Conservation (phyloP, 2,888 invertebrate genomes). For the Ochlodes sylvanus region DNA sequence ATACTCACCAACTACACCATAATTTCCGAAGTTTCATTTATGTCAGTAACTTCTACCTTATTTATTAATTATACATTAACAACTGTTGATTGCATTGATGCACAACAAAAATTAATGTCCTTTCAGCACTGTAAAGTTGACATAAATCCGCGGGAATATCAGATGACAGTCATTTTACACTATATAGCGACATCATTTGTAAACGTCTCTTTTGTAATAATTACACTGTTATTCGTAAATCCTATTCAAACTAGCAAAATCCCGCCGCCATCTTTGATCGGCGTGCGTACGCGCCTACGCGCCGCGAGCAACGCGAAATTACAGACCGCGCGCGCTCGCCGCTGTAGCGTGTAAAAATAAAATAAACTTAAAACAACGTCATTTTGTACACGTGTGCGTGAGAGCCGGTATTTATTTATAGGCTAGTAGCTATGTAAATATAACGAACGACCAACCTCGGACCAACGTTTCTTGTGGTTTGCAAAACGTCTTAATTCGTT, state of each 20-base stretch:
- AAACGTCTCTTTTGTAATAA: conserved; percentile 6
- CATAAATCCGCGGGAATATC: neutral
- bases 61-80: conserved; percentile 1
- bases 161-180: conserved; percentile 17
- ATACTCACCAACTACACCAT: conserved; percentile 59
- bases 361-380: conserved; percentile 84
- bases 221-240: conserved; percentile 33
- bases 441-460: conserved; percentile 70
- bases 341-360: conserved; percentile 81
- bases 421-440: conserved; percentile 84
- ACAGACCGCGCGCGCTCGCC: conserved; percentile 76
- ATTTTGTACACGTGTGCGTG: conserved; percentile 82
- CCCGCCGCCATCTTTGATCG: conserved; percentile 74
- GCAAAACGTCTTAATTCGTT: conserved; percentile 80
- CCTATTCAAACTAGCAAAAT: conserved; percentile 37
- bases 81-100: neutral
- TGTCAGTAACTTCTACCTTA: neutral
- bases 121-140: conserved; percentile 16
- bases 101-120: conserved; percentile 13
- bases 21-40: neutral
- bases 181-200: neutral
- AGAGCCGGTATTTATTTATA: conserved; percentile 84
- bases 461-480: conserved; percentile 76
- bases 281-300: conserved; percentile 82
- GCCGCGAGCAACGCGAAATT: conserved; percentile 83